These are phyloP conservation scores for Taenioides sp. DNA, from an alignment of 2,797 vertebrate genomes.

Conservation along the genomic window DNA sequence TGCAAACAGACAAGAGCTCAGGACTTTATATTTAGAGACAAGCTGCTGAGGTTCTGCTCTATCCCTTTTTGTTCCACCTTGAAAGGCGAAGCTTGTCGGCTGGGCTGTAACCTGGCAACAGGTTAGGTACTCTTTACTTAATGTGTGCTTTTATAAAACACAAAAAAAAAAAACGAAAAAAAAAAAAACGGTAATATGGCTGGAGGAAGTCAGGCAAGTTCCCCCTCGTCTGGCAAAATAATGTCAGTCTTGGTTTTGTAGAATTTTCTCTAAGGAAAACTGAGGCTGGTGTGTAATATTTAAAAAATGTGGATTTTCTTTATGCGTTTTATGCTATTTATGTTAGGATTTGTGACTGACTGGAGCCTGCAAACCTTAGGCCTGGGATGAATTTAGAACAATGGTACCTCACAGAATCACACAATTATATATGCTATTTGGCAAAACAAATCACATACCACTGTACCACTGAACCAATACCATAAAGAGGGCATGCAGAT, in stretches of 20 bases:
- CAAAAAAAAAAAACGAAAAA: conserved; percentile 9
- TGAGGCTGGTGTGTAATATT: conserved; percentile 4
- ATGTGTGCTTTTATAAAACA: conserved; percentile 39
- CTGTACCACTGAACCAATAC: background rate
- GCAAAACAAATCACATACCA: too few relatives aligned
- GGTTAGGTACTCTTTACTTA: conserved; percentile 55
- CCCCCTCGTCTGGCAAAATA: conserved; percentile 1
- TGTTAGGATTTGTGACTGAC: background rate
- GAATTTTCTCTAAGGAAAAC: conserved; percentile 4
- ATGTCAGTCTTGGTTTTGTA: background rate
- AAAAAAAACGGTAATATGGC: conserved; percentile 17
- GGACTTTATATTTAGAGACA: conserved; percentile 72
- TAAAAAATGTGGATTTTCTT: background rate
- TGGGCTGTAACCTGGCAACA: conserved; percentile 73
- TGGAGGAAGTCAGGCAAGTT: conserved; percentile 26
- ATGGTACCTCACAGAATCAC: background rate
- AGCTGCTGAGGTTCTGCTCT: conserved; percentile 48
- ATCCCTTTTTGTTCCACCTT: conserved; percentile 61
- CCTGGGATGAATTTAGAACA: background rate
- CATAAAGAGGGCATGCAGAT: background rate
- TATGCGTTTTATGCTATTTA: background rate
- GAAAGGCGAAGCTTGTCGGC: conserved; percentile 49
- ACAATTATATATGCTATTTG: too few relatives aligned
- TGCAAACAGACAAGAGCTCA: conserved; percentile 64
- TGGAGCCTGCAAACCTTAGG: background rate